Conservation (phyloP, 2,888 invertebrate genomes). For the Drosophila recens region DNA sequence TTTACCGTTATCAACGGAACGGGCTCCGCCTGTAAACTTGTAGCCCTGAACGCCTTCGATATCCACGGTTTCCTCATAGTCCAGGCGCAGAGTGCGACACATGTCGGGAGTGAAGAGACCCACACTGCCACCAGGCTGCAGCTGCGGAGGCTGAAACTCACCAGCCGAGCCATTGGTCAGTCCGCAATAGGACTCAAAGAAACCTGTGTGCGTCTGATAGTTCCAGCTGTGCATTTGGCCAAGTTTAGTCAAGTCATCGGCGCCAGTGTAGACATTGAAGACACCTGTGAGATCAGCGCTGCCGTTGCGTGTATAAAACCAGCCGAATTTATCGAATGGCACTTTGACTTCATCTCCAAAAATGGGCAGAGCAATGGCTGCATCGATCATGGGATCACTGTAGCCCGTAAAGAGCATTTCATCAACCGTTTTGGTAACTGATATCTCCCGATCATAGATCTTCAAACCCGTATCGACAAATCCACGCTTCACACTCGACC, state of each 20-base stretch:
- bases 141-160: slow-evolving; percentile 90
- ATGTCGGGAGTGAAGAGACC: slow-evolving; percentile 91
- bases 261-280: slow-evolving; percentile 92
- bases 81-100: slow-evolving; percentile 89
- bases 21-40: slow-evolving; percentile 88
- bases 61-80: slow-evolving; percentile 87
- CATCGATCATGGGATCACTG: slow-evolving; percentile 89
- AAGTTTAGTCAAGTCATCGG: slow-evolving; percentile 87
- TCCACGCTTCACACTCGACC: slow-evolving; percentile 87
- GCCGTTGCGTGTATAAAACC: slow-evolving; percentile 94
- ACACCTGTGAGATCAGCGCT: slow-evolving; percentile 91
- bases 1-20: slow-evolving; percentile 89
- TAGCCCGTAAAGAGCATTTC: slow-evolving; percentile 93
- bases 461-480: slow-evolving; percentile 88
- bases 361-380: slow-evolving; percentile 88
- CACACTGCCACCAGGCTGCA: slow-evolving; percentile 87
- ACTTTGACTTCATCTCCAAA: slow-evolving; percentile 87
- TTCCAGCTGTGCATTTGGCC: slow-evolving; percentile 92
- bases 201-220: slow-evolving; percentile 87
- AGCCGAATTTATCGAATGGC: slow-evolving; percentile 92
- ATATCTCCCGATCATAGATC: slow-evolving; percentile 87
- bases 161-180: slow-evolving; percentile 91
- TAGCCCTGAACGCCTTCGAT: slow-evolving; percentile 88
- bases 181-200: slow-evolving; percentile 87
- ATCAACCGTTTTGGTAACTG: slow-evolving; percentile 88